A percentile compares a stretch with the other conserved stretches of the same genome.
phyloP scores from a whole-genome alignment of 2,113 vertebrate genomes.

The Clarias batrachus region DNA sequence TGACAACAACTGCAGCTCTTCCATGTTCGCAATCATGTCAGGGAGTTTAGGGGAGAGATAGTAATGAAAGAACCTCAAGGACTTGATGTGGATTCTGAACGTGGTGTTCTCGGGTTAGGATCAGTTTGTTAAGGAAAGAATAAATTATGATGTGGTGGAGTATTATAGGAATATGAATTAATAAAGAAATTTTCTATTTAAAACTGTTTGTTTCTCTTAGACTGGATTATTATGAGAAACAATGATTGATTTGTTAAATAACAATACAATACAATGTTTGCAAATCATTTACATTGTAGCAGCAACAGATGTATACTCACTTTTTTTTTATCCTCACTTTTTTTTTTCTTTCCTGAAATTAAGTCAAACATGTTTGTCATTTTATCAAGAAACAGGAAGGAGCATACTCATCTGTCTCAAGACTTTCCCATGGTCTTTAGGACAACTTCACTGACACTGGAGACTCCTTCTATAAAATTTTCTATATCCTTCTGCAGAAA shows the following conservation, averaged over 20 bases:
- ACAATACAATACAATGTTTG: not conserved
- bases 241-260: not conserved
- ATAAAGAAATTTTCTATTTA: not conserved
- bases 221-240: not conserved
- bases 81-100: not conserved
- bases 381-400: not conserved
- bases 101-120: not conserved
- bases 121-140: not conserved
- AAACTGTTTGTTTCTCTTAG: not conserved
- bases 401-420: not conserved
- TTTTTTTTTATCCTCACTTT: too few relatives aligned
- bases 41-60: conserved; percentile 37
- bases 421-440: not conserved
- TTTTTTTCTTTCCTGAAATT: not conserved
- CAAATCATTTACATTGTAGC: not conserved
- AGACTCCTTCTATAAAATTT: not conserved
- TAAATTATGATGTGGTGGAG: not conserved
- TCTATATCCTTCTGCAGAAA: not conserved
- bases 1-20: conserved; percentile 52
- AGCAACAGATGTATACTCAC: not conserved
- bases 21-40: conserved; percentile 49
- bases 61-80: conserved; percentile 50
- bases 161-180: not conserved
- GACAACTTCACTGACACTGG: not conserved
- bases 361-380: not conserved